Base-by-base conservation (phyloP, 92 coral and sea anemone genomes). In the Paramuricea clavata region DNA sequence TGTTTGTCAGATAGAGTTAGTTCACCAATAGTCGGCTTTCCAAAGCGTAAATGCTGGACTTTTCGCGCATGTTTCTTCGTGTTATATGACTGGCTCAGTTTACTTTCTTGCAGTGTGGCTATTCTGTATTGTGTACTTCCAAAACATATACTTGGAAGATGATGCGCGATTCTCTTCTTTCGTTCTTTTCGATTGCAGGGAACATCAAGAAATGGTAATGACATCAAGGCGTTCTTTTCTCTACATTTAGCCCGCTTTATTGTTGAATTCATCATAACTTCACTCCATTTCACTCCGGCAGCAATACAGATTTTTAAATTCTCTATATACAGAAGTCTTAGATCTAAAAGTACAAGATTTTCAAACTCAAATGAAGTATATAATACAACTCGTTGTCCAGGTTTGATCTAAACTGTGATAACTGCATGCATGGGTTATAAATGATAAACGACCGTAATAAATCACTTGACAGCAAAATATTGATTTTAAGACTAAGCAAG, bases 21-120 rank as follows among this genome's bases (percentile, higher is more conserved):
- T 79, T 79, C 84, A 32, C 84, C 84, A 16, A 79, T 42, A 17
- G 84, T 79, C 30, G 84, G 84, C 60, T 60, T 79, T 79, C 73
- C 84, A 61, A 10, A 8, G 21, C 84, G 84, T 12, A 61, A 72
- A 15, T 72, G 52, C 41, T 52, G 82, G 6, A 34, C 10, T 26
- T 50, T 30, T 22, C 44, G 82, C 12, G 41, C 26, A 36, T 76
- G 82, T 30, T 76, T 76, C 47, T 50, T 50, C 23, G 82, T 52
- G 28, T 54, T 50, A 42, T 13, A 76, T 76, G 42, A 3, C 78
- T 10, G 32, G 8, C 30, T 72, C 26, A 2, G 12, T 39, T n/a
- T 12, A 47, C 26, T 30, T 23, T 36, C 78, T 5, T 22, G 16
- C 6, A 15, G 19, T 12, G 54, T 15, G 17, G 39, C 44, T 26